Evolutionary conservation across 1,140 invertebrate species (phyloP), one percentile per base, ranked within the genome.

Genomic region (Whitmania pigra): DNA sequence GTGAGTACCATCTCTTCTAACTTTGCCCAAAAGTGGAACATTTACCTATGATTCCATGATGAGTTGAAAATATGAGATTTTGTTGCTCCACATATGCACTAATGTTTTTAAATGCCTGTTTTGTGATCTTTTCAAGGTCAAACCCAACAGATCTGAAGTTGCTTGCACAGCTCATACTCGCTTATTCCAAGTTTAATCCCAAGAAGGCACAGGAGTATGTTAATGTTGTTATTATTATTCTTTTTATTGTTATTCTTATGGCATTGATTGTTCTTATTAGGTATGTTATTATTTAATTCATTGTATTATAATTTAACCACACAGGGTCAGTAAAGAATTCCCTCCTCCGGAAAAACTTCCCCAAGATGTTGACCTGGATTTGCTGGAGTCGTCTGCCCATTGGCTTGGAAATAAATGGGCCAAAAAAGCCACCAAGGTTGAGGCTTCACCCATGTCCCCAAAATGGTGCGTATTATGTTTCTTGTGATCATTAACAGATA

Each of bases 381-480:
- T 86, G 7, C 80, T 94, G n/a, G 92, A 94, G 80, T 87, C 87
- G 0, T 88, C 90, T 7, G 92, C 90, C 78, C 92, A 89, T 88
- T 87, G 90, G 73, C 88, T 93, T 82, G 90, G 89, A 29, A 87
- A 88, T 0, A 93, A 93, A 81, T 88, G 89, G 68, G 87, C 90
- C 3, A 92, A 90, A 81, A 90, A 89, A 80, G 79, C 83, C 69
- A 82, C 82, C 43, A 78, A 81, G 71, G 57, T 75, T 6, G 63
- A 71, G 36, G 36, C 43, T 2, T 68, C 69, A 3, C 75, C 78
- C 20, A 72, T 31, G 25, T 31, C 66, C 18, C 75, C 77, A 22
- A 63, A 63, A 31, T 22, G 57, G 57, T 63, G 20, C 22, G n/a
- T n/a, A n/a, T 63, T 22, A 13, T 63, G 15, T 25, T 63, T 49